Evolutionary conservation across 2,888 invertebrate species (phyloP).

Genomic region (Barypeithes pellucidus): DNA sequence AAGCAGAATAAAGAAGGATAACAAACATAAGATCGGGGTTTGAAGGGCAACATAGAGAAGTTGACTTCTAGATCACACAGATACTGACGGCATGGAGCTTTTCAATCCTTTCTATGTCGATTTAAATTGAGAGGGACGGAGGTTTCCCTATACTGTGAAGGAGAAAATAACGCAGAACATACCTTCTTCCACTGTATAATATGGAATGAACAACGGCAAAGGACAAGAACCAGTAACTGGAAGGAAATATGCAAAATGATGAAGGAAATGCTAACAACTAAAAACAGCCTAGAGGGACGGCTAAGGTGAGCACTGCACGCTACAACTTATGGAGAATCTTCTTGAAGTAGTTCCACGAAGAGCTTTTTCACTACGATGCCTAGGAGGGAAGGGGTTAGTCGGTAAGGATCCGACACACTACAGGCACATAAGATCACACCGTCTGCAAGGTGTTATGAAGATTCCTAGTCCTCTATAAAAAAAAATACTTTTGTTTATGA

Average conservation of each 20-base stretch:
- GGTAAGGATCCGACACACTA: not conserved
- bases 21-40: not conserved
- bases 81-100: slow-evolving; percentile 6
- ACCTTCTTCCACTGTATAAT: not conserved
- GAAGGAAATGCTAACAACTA: no score
- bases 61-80: not conserved
- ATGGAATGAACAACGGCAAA: not conserved
- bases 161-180: not conserved
- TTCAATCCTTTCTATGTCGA: not conserved
- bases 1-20: not conserved
- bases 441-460: not conserved
- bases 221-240: not conserved
- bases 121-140: not conserved
- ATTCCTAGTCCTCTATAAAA: not conserved
- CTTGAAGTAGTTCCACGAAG: no score
- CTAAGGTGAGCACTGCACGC: not conserved
- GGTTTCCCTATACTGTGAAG: slow-evolving; percentile 2
- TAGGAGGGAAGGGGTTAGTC: not conserved
- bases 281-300: not conserved
- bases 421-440: not conserved
- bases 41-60: not conserved
- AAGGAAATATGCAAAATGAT: no score
- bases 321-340: not conserved
- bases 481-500: no score
- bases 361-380: not conserved